phyloP scores from a whole-genome alignment of 2,113 vertebrate genomes.

The Syrrhaptes paradoxus region DNA sequence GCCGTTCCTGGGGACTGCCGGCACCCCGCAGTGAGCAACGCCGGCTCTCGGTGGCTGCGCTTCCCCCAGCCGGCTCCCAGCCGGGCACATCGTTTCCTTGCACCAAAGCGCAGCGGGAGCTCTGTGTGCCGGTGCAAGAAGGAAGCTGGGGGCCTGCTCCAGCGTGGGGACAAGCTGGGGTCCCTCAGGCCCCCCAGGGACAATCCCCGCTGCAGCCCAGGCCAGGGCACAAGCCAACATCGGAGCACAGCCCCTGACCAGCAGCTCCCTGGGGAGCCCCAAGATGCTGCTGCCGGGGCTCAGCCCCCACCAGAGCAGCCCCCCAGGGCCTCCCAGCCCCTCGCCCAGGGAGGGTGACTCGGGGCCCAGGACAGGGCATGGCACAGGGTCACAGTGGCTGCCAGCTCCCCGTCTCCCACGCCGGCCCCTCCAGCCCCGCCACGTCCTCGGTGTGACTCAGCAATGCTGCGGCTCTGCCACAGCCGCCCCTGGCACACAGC shows the following conservation, averaged over 20 bases:
- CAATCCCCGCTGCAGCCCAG: background rate
- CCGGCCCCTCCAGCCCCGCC: background rate
- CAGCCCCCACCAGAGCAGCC: background rate
- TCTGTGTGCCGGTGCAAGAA: background rate
- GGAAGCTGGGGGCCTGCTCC: background rate
- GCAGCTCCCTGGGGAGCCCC: background rate
- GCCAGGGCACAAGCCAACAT: background rate
- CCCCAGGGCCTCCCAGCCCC: background rate
- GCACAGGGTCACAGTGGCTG: rapidly evolving
- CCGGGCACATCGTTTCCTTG: background rate
- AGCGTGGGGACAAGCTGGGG: rapidly evolving
- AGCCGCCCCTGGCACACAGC: background rate
- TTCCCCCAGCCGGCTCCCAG: background rate
- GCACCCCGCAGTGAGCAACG: rapidly evolving
- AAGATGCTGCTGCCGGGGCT: rapidly evolving
- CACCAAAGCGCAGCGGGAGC: background rate
- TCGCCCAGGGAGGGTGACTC: background rate
- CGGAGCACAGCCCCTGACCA: rapidly evolving
- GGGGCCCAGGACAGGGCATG: rapidly evolving
- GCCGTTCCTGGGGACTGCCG: rapidly evolving
- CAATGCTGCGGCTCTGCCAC: background rate
- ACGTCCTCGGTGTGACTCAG: background rate
- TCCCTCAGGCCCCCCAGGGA: background rate
- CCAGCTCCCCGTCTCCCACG: background rate
- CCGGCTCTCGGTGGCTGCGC: rapidly evolving